These are phyloP conservation scores for Antheraea pernyi DNA, from an alignment of 1,140 invertebrate species.

Conservation along the genomic window DNA sequence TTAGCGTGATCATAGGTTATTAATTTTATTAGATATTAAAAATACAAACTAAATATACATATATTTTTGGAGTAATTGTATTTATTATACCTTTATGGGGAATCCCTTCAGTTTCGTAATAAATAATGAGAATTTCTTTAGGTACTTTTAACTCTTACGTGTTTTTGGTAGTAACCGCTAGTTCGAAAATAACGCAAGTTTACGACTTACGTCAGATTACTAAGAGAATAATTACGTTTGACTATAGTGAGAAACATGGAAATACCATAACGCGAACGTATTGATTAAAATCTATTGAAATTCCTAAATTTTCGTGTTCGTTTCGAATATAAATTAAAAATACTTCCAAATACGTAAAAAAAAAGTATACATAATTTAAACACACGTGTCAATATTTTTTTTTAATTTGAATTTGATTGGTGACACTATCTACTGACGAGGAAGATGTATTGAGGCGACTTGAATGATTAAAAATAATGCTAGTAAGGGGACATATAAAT, in stretches of 20 bases:
- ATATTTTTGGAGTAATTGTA: background rate
- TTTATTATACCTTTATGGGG: background rate
- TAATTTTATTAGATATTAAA: background rate
- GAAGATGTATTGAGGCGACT: too few relatives aligned
- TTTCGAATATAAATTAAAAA: background rate
- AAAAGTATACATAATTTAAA: too few relatives aligned
- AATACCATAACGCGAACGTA: conserved; percentile 4
- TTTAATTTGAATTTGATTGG: too few relatives aligned
- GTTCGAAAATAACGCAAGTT: background rate
- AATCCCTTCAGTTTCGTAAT: background rate
- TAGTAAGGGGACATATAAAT: too few relatives aligned
- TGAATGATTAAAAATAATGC: too few relatives aligned
- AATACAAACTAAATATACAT: background rate
- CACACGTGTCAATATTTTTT: too few relatives aligned
- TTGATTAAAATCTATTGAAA: background rate
- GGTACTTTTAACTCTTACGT: too few relatives aligned
- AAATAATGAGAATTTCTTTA: too few relatives aligned
- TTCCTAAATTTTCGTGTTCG: background rate
- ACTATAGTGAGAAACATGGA: conserved; percentile 9
- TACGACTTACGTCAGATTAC: background rate
- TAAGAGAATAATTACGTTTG: background rate
- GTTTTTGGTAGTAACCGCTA: too few relatives aligned
- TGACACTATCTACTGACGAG: too few relatives aligned
- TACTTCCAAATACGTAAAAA: too few relatives aligned
- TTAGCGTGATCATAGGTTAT: background rate